phyloP scores from a whole-genome alignment of 2,113 vertebrate species.

The Megaleporinus macrocephalus region DNA sequence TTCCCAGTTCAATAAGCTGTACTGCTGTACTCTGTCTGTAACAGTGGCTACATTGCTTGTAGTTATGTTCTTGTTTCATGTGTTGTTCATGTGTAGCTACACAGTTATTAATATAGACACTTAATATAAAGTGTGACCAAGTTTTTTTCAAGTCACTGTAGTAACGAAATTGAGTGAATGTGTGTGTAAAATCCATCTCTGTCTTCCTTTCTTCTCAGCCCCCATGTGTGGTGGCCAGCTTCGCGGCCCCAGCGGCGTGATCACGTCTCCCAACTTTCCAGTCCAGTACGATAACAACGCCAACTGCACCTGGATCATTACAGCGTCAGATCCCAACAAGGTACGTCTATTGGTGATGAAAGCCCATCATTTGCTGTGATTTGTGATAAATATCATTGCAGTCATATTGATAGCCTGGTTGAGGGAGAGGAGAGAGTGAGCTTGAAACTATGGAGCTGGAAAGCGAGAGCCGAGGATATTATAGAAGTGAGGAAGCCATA shows the following conservation, averaged over 20 bases:
- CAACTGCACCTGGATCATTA: constrained; percentile 98
- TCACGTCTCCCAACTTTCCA: constrained; percentile 96
- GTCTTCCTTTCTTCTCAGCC: constrained; percentile 73
- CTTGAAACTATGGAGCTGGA: constrained; percentile 46
- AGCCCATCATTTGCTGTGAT: neutral
- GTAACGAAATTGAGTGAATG: neutral
- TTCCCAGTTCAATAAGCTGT: too few relatives aligned
- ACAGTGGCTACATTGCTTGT: too few relatives aligned
- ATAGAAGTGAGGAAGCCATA: constrained; percentile 62
- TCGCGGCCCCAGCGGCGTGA: constrained; percentile 88
- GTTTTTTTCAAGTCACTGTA: neutral
- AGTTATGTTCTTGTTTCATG: too few relatives aligned
- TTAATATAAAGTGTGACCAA: too few relatives aligned
- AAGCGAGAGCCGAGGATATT: constrained; percentile 64
- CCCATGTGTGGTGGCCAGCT: constrained; percentile 94
- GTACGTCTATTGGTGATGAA: constrained; percentile 65
- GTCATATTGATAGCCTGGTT: neutral
- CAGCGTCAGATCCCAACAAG: constrained; percentile 89
- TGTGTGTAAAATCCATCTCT: neutral
- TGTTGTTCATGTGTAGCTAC: too few relatives aligned
- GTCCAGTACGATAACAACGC: constrained; percentile 98
- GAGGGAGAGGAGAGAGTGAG: constrained; percentile 51
- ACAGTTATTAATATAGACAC: too few relatives aligned
- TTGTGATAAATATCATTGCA: too few relatives aligned
- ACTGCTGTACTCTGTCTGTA: too few relatives aligned